Conservation (phyloP, 2,888 invertebrate genomes). For the Carcina quercana region DNA sequence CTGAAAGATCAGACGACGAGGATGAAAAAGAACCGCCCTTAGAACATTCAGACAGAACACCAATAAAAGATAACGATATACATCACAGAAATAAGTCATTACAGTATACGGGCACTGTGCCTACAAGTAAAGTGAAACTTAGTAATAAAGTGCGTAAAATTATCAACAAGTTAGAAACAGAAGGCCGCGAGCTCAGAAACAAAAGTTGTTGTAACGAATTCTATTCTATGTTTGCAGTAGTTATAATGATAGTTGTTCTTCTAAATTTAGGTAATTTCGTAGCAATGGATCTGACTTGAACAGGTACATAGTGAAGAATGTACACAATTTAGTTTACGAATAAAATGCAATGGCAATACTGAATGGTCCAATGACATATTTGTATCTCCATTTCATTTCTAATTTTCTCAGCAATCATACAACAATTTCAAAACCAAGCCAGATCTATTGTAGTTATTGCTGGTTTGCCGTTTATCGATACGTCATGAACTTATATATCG, state of each 20-base stretch:
- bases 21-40: constrained; percentile 50
- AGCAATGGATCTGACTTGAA: constrained; percentile 4
- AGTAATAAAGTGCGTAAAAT: constrained; percentile 61
- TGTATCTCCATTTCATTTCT: too few species aligned
- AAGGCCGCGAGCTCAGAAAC: constrained; percentile 3
- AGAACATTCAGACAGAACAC: constrained; percentile 20
- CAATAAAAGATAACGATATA: constrained; percentile 24
- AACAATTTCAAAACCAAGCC: too few species aligned
- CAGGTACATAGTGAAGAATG: constrained; percentile 1
- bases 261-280: constrained; percentile 4
- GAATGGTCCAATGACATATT: too few species aligned
- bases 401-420: too few species aligned
- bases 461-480: too few species aligned
- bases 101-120: constrained; percentile 26
- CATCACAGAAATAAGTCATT: constrained; percentile 39
- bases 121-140: constrained; percentile 43
- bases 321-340: too few species aligned
- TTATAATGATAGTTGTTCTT: constrained; percentile 4
- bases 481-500: too few species aligned
- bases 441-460: too few species aligned
- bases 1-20: constrained; percentile 81
- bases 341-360: too few species aligned
- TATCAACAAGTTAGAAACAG: constrained; percentile 44
- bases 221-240: constrained; percentile 5
- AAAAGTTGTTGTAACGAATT: constrained; percentile 7